Base-by-base conservation (phyloP, 1,140 invertebrate genomes). In the Sitobion miscanthi region DNA sequence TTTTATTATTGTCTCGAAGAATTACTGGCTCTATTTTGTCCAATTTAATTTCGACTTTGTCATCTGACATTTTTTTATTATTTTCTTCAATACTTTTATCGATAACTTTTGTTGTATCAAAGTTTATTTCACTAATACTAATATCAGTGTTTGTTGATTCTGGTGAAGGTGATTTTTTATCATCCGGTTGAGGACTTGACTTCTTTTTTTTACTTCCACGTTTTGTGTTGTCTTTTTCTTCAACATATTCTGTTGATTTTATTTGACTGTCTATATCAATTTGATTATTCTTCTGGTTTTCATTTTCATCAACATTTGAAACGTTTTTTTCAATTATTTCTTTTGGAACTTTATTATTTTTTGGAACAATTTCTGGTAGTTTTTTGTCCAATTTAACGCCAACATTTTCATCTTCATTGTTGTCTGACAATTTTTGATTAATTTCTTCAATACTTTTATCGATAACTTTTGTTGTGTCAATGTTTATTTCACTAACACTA, bases 81-180 rank as follows among this genome's bases (percentile, higher is more conserved):
- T n/a, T 38, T 38, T 83, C 77, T 82, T 38, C 77, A 35, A 38
- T 14, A 69, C 14, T 77, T 11, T 2, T 77, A n/a, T 77, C 62
- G 4, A 14, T 30, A 14, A 0, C 14, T 1, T 42, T 42, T 77
- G 30, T 94, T 94, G 23, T 57, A 7, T 57, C 54, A 25, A 57
- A 8, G 38, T 57, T 94, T 94, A 87, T 94, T 86, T 94, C 94
- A 86, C 94, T 94, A 94, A 95, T 94, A 52, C 94, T 91, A 88
- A 95, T 94, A 88, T 95, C 94, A 93, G 94, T 92, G 30, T 94
- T 94, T 85, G 93, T 57, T 85, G 85, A 93, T 93, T 94, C 93
- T 93, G 94, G 91, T 82, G 82, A 93, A 49, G 86, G 69, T 94
- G 88, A 77, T 54, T 47, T 86, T 86, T 54, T 86, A 94, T 92